Evolutionary conservation across 1,140 invertebrate genomes (phyloP).

Genomic region (Dolichoris vasculosae): DNA sequence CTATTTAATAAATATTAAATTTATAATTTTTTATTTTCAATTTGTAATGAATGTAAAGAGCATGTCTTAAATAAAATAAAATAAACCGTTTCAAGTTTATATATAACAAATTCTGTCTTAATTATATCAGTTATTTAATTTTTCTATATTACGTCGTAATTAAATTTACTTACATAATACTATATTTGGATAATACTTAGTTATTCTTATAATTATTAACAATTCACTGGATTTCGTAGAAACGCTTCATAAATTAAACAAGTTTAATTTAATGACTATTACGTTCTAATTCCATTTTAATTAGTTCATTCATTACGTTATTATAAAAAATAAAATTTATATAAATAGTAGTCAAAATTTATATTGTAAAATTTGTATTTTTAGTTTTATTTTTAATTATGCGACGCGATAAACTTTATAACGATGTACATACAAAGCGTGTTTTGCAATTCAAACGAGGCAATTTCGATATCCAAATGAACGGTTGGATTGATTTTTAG

Average conservation of each 20-base stretch:
- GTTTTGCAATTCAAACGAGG: constrained; percentile 30
- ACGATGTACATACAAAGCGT: constrained; percentile 6
- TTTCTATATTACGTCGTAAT: not conserved
- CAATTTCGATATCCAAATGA: constrained; percentile 39
- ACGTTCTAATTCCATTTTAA: not conserved
- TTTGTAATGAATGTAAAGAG: not conserved
- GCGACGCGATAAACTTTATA: constrained; percentile 20
- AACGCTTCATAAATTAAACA: not conserved
- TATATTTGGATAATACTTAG: not conserved
- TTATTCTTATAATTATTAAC: not conserved
- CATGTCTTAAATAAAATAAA: not conserved
- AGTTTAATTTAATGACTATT: not conserved
- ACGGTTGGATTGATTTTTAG: constrained; percentile 32
- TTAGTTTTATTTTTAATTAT: not conserved
- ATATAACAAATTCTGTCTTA: not conserved
- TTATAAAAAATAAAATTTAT: not conserved
- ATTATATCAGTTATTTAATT: not conserved
- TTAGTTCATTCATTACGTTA: not conserved
- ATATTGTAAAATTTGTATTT: not conserved
- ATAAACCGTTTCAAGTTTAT: too few relatives aligned
- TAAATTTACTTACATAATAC: not conserved
- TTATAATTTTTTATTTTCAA: not conserved
- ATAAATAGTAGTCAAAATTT: not conserved
- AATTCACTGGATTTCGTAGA: not conserved
- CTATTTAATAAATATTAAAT: not conserved